A percentile compares a stretch with the other conserved stretches of the same genome.
These are phyloP conservation scores for Leptinotarsa tumamoca DNA, from an alignment of 2,888 invertebrate genomes.

Conservation along the genomic window DNA sequence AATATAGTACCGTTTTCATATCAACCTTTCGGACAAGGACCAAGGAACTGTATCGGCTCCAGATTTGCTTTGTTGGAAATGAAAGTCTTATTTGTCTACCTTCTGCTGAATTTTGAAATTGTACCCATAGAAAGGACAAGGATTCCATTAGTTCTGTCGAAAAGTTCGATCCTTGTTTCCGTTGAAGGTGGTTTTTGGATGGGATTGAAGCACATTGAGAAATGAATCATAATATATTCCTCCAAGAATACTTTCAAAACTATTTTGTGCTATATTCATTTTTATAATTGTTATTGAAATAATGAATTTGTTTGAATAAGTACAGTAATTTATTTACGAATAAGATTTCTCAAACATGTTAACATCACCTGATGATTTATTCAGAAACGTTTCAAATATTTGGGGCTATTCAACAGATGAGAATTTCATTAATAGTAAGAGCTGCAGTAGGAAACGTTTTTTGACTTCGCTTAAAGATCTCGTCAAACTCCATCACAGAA, in stretches of 20 bases:
- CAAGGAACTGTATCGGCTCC: slow-evolving; percentile 69
- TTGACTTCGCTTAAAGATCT: no score
- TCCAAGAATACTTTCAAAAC: no score
- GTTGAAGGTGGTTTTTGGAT: slow-evolving; percentile 57
- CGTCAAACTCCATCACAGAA: no score
- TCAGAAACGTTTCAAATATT: no score
- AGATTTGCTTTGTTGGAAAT: slow-evolving; percentile 61
- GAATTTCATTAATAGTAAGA: no score
- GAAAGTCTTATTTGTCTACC: slow-evolving; percentile 56
- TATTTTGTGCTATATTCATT: neutral
- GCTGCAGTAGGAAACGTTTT: no score
- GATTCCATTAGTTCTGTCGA: slow-evolving; percentile 50
- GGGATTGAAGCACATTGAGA: slow-evolving; percentile 46
- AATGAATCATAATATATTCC: neutral
- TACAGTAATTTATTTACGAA: no score
- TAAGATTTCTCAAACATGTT: no score
- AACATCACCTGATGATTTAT: no score
- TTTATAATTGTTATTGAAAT: neutral
- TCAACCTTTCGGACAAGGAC: slow-evolving; percentile 70
- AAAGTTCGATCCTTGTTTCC: slow-evolving; percentile 45
- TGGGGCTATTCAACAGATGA: no score
- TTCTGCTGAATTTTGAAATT: slow-evolving; percentile 58
- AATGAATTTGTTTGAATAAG: no score
- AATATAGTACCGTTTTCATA: slow-evolving; percentile 68
- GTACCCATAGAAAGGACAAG: slow-evolving; percentile 55